Base-by-base conservation (phyloP, 2,888 invertebrate genomes). In the Dicroscelio sp. region DNA sequence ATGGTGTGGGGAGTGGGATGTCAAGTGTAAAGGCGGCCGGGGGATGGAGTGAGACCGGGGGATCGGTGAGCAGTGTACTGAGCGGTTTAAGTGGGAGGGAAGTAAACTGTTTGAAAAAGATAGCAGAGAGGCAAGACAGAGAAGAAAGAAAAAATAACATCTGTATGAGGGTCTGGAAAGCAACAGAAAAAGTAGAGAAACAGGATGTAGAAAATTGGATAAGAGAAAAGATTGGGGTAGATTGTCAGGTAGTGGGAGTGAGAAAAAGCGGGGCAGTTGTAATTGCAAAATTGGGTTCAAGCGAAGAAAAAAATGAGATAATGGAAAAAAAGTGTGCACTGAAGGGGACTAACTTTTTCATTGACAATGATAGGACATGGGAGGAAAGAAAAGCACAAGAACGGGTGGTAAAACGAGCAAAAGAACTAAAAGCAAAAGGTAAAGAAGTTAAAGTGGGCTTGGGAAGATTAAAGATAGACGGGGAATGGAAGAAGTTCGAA, bases 331-430 rank as follows among this genome's bases (percentile, higher is more conserved):
- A 90, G 69, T 25, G n/a, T 12, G 10, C 25, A 5, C 38, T 87
- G 48, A 71, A 27, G 25, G 83, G 86, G 10, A 30, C 23, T 2
- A 78, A 65, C 12, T 78, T 84, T 67, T 90, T 23, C 67, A 73
- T 92, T 10, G 87, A 92, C 4, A 14, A 85, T n/a, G 85, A 92
- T 25, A 17, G 38, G n/a, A 83, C 69, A 10, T 63, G 35, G 25
- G 86, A 92, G 20, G 83, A 86, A 23, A 88, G 88, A 35, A 71
- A 35, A 30, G 43, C 1, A n/a, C 86, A 90, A 48, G 75, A 86
- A 52, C 30, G 43, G 35, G 27, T 86, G 20, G 10, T 33, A 3
- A 73, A 76, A 31, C 69, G 65, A 84, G 90, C 78, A 14, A 86
- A 38, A 67, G 69, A 71, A 43, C 35, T 48, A 30, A 88, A 38